Evolutionary conservation across 2,888 invertebrate species (phyloP).

Genomic region (Seira musarum): DNA sequence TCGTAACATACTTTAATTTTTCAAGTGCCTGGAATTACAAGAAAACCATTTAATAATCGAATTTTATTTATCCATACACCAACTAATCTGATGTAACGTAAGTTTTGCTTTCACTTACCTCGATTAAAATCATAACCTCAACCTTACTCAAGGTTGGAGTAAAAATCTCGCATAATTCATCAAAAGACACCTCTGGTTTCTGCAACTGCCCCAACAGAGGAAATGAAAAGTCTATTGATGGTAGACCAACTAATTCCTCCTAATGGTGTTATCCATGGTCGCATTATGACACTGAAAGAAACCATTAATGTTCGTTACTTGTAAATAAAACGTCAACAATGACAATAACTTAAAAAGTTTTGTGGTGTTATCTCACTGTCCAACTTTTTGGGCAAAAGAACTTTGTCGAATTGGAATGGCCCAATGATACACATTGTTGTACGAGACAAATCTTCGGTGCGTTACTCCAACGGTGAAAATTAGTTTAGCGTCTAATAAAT

Average conservation of each 20-base stretch:
- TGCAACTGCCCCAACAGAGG: conserved; percentile 53
- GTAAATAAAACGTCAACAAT: not conserved
- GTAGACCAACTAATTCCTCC: conserved; percentile 58
- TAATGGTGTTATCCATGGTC: conserved; percentile 54
- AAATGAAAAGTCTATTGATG: conserved; percentile 45
- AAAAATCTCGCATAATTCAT: conserved; percentile 35
- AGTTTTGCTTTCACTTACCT: conserved; percentile 38
- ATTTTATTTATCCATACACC: too few species aligned
- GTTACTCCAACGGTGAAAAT: conserved; percentile 49
- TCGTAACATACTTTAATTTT: conserved; percentile 21
- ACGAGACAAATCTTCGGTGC: conserved; percentile 32
- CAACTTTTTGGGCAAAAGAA: not conserved
- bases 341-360: too few species aligned
- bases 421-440: conserved; percentile 34
- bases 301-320: not conserved
- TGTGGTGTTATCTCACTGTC: conserved; percentile 41
- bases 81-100: too few species aligned
- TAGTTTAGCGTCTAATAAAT: conserved; percentile 40
- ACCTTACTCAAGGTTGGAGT: conserved; percentile 44
- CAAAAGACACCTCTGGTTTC: conserved; percentile 37
- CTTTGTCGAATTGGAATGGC: conserved; percentile 28
- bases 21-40: conserved; percentile 22
- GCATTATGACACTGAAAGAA: conserved; percentile 47
- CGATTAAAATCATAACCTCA: conserved; percentile 44
- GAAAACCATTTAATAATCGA: too few species aligned